Conservation (phyloP, 2,888 invertebrate genomes). For the Busseola fusca region DNA sequence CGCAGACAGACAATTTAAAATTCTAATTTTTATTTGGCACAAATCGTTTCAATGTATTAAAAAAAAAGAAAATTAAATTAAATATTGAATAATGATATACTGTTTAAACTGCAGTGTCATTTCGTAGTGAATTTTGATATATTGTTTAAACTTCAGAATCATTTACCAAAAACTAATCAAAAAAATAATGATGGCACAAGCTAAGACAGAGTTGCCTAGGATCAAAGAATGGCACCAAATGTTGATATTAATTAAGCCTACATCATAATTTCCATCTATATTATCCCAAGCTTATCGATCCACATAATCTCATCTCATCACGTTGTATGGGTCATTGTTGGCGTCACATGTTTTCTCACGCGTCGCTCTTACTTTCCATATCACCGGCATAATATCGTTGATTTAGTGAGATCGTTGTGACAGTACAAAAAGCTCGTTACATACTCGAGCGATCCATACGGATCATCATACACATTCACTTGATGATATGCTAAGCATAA, state of each 20-base stretch:
- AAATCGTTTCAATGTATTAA: not conserved
- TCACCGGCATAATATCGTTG: constrained; percentile 62
- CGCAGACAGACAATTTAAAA: not conserved
- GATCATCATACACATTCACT: constrained; percentile 57
- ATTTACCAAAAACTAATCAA: not conserved
- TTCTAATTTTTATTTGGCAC: not conserved
- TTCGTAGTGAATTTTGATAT: not conserved
- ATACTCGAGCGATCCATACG: constrained; percentile 67
- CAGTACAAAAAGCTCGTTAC: constrained; percentile 73
- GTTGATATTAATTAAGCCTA: not conserved
- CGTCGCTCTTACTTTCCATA: constrained; percentile 74
- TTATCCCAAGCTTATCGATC: constrained; percentile 34
- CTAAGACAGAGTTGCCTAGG: not conserved
- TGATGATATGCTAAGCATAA: constrained; percentile 30
- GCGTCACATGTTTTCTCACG: constrained; percentile 70
- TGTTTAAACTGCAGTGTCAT: not conserved
- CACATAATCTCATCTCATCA: constrained; percentile 41
- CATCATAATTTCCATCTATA: constrained; percentile 9
- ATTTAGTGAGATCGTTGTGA: constrained; percentile 66
- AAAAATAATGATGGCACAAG: not conserved
- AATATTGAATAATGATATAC: not conserved
- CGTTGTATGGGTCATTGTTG: constrained; percentile 71
- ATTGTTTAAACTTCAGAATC: not conserved
- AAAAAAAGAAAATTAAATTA: too few relatives aligned
- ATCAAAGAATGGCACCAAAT: not conserved